Conservation (phyloP, 2,888 invertebrate species). For the Eupsilia transversa region DNA sequence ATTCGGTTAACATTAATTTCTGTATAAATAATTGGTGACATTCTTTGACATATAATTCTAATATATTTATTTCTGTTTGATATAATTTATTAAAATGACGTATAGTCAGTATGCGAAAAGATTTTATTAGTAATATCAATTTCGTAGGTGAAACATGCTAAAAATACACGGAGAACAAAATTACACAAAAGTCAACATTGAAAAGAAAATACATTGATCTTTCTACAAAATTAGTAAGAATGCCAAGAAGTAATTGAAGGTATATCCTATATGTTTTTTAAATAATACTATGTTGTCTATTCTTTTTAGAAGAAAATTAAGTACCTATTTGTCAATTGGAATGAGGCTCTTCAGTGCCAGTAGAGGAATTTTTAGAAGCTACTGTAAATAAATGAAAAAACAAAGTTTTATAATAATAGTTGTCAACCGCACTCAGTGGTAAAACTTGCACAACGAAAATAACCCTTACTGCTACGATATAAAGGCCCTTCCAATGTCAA, state of each 20-base stretch:
- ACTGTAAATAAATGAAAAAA: not conserved
- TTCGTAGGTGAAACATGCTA: constrained; percentile 8
- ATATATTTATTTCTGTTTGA: constrained; percentile 48
- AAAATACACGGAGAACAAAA: constrained; percentile 1
- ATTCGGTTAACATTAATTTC: constrained; percentile 71
- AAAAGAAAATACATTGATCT: constrained; percentile 3
- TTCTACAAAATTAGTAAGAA: not conserved
- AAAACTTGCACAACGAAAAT: not conserved
- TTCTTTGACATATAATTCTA: constrained; percentile 61
- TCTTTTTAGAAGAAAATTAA: not conserved
- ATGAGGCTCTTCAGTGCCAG: too few relatives aligned
- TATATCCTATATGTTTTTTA: not conserved
- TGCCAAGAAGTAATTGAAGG: not conserved
- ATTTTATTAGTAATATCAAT: constrained; percentile 27
- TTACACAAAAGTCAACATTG: not conserved
- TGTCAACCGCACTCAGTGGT: too few relatives aligned
- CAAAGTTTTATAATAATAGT: not conserved
- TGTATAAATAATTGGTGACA: constrained; percentile 65
- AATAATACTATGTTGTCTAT: not conserved
- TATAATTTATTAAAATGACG: constrained; percentile 48
- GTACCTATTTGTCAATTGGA: not conserved
- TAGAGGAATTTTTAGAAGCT: too few relatives aligned
- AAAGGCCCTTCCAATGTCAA: too few relatives aligned
- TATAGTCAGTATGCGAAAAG: constrained; percentile 12
- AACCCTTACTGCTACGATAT: not conserved